A percentile compares a stretch with the other conserved stretches of the same genome.
These are phyloP conservation scores for Streblospio benedicti DNA, from an alignment of 1,140 invertebrate species.

Conservation along the genomic window DNA sequence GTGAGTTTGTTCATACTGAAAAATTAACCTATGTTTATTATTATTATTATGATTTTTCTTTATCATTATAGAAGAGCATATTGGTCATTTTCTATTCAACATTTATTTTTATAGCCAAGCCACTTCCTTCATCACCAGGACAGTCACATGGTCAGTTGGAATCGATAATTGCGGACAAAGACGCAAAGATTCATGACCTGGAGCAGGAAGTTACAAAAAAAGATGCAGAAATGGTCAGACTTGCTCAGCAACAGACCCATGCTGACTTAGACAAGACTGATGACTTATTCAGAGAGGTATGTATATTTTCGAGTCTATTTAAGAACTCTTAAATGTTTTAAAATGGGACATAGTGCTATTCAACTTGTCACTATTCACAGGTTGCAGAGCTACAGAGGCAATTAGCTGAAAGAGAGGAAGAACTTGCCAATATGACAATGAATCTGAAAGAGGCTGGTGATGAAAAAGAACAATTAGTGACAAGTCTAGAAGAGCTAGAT, in stretches of 20 bases:
- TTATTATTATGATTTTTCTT: too few relatives aligned
- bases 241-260: background rate
- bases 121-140: too few relatives aligned
- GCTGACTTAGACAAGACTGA: background rate
- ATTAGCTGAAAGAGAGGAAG: too few relatives aligned
- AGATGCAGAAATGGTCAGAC: background rate
- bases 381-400: constrained; percentile 18
- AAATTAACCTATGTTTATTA: too few relatives aligned
- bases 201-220: background rate
- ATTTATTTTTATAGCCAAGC: too few relatives aligned
- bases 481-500: constrained; percentile 63
- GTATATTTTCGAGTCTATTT: background rate
- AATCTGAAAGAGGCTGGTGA: constrained; percentile 34
- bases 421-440: too few relatives aligned
- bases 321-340: too few relatives aligned
- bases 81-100: too few relatives aligned
- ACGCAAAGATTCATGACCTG: background rate
- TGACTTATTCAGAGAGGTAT: background rate
- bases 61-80: too few relatives aligned
- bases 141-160: too few relatives aligned
- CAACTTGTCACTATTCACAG: background rate
- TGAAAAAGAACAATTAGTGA: constrained; percentile 36
- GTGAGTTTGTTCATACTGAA: too few relatives aligned
- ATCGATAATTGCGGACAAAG: background rate
- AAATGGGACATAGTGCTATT: too few relatives aligned